These are phyloP conservation scores for Ictalurus punctatus DNA, from an alignment of 2,113 vertebrate species.

Conservation along the genomic window DNA sequence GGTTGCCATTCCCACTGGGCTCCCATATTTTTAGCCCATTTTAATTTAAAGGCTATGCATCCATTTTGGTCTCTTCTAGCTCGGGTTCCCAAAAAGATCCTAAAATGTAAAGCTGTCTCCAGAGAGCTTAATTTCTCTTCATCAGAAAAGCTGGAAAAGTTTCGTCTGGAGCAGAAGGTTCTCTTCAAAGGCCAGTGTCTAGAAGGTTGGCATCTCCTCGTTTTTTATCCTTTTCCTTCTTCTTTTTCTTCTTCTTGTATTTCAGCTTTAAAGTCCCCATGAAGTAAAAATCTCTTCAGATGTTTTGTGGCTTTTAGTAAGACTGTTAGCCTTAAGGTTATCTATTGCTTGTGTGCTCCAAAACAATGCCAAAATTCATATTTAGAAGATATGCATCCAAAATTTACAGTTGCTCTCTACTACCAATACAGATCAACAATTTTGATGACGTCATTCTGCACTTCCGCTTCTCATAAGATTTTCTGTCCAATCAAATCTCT, in stretches of 20 bases:
- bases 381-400: too few relatives aligned
- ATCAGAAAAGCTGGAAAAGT: conserved; percentile 97
- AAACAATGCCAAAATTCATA: too few relatives aligned
- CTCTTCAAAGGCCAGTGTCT: conserved; percentile 99
- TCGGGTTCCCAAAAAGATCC: conserved; percentile 98
- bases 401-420: too few relatives aligned
- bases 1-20: not conserved
- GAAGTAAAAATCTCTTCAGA: too few relatives aligned
- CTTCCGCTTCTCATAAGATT: too few relatives aligned
- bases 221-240: not conserved
- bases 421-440: too few relatives aligned
- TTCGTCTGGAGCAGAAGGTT: conserved; percentile 97
- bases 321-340: too few relatives aligned
- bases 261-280: not conserved
- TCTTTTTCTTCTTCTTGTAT: not conserved
- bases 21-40: not conserved
- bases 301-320: too few relatives aligned
- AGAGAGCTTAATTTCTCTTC: conserved; percentile 98
- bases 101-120: conserved; percentile 98
- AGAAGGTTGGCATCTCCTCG: conserved; percentile 82
- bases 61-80: conserved; percentile 71
- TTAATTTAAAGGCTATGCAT: conserved; percentile 5
- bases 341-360: too few relatives aligned
- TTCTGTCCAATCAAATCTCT: too few relatives aligned
- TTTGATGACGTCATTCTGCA: too few relatives aligned